These are phyloP conservation scores for Oophaga sylvatica DNA, from an alignment of 2,797 vertebrate genomes.

Conservation along the genomic window DNA sequence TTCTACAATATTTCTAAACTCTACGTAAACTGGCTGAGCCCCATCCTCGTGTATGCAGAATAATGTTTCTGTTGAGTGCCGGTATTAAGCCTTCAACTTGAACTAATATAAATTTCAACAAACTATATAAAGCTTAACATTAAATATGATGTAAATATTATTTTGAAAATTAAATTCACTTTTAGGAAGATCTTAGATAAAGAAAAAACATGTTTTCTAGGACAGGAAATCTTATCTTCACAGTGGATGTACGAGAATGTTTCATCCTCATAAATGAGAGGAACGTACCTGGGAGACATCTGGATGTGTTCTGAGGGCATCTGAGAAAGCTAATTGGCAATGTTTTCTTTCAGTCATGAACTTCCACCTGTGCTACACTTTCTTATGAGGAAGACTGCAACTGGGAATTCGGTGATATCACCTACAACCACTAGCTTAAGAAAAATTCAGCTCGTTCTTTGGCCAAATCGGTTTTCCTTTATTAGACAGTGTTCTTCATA, in stretches of 20 bases:
- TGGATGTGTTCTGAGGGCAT: not conserved
- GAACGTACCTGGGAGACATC: conserved; percentile 21
- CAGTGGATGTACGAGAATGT: not conserved
- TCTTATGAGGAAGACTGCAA: not conserved
- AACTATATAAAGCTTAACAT: not conserved
- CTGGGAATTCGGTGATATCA: conserved; percentile 2
- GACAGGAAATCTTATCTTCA: not conserved
- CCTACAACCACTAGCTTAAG: not conserved
- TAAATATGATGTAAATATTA: not conserved
- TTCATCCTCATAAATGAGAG: not conserved
- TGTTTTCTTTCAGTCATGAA: not conserved
- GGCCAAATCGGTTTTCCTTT: conserved; percentile 12
- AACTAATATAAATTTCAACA: not conserved
- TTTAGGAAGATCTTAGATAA: not conserved
- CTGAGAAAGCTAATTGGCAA: not conserved
- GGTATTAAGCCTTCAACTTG: too few species aligned
- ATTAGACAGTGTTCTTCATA: conserved; percentile 31
- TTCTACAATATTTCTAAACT: too few species aligned
- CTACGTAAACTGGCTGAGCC: too few species aligned
- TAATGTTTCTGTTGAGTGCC: too few species aligned
- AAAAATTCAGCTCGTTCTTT: conserved; percentile 23
- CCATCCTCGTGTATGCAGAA: too few species aligned
- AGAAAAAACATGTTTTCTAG: not conserved
- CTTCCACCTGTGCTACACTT: conserved; percentile 14
- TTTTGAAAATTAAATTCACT: too few species aligned